Percentiles rank a stretch among this genome's conserved stretches.
Conservation (phyloP, 2,797 vertebrate genomes). For the Gadopsis marmoratus region DNA sequence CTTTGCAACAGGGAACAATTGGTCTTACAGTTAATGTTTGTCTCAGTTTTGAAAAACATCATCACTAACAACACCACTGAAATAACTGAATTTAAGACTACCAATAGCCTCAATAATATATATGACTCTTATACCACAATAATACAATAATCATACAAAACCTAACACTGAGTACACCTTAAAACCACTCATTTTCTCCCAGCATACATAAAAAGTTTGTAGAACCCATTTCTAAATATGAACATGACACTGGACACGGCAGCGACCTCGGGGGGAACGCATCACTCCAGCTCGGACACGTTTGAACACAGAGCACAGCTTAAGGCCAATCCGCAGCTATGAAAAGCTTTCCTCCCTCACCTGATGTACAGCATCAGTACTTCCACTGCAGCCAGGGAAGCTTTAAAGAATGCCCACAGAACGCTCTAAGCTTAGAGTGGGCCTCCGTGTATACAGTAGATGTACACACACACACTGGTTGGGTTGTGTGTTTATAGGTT, state of each 20-base stretch:
- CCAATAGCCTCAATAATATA: background rate
- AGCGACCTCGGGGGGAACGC: conserved; percentile 6
- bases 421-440: conserved; percentile 57
- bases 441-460: conserved; percentile 47
- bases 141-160: background rate
- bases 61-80: background rate
- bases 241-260: conserved; percentile 29
- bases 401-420: conserved; percentile 64
- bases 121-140: background rate
- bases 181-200: background rate
- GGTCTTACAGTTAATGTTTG: background rate
- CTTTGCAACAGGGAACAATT: background rate
- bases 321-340: conserved; percentile 45
- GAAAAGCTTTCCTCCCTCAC: conserved; percentile 53
- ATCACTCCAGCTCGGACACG: conserved; percentile 14
- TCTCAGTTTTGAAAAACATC: background rate
- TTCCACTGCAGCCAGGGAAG: conserved; percentile 54
- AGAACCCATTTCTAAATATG: conserved; percentile 17
- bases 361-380: conserved; percentile 53
- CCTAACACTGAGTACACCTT: background rate
- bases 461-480: conserved; percentile 15
- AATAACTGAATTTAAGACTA: background rate
- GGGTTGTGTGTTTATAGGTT: conserved; percentile 64
- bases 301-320: conserved; percentile 50
- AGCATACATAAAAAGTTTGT: background rate